Base-by-base conservation (phyloP, 2,113 vertebrate genomes). In the Dipodomys stephensi region DNA sequence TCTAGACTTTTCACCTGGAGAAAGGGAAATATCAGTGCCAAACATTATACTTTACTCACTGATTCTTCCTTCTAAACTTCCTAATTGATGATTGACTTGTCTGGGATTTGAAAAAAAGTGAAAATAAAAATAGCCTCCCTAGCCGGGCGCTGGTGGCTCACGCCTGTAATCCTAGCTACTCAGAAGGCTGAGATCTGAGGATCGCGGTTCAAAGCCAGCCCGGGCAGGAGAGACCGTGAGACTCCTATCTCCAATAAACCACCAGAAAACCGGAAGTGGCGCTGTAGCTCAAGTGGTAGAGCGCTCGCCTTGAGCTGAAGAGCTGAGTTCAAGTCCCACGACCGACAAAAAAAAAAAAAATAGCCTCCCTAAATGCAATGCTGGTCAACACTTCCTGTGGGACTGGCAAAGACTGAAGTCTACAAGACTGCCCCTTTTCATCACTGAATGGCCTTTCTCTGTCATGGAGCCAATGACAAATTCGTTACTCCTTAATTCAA, bases 391-490 rank as follows among this genome's bases (percentile, higher is more conserved):
- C 65, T 71, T 81, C 78, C 32, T 65, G 49, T 87, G 39, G 8
- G 27, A 1, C 23, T 78, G 27, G 46, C 57, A 73, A 72, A 30
- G 30, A 22, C 0, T 49, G 53, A 93, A 77, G 25, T 68, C 74
- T 90, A 79, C 80, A 28, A 69, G 22, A 4, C 78, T 91, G 30
- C 65, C 49, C 16, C 23, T 67, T 91, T 93, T 64, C 87, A 83
- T 73, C 72, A 91, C 11, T 23, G 46, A 73, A 35, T 27, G 83
- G 19, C 49, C 11, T 30, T 62, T 67, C 35, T 90, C 44, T 88
- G 90, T 83, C 83, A 93, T 27, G 12, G 16, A 91, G 53, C 25
- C 68, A 94, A 71, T 67, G 83, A 87, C 4, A 93, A 87, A 95
- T 74, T n/a, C 7, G 71, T 62, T 53, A 53, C 60, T 95, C 22